These are phyloP conservation scores for Carettochelys insculpta DNA, from an alignment of 2,113 vertebrate genomes.

Conservation along the genomic window DNA sequence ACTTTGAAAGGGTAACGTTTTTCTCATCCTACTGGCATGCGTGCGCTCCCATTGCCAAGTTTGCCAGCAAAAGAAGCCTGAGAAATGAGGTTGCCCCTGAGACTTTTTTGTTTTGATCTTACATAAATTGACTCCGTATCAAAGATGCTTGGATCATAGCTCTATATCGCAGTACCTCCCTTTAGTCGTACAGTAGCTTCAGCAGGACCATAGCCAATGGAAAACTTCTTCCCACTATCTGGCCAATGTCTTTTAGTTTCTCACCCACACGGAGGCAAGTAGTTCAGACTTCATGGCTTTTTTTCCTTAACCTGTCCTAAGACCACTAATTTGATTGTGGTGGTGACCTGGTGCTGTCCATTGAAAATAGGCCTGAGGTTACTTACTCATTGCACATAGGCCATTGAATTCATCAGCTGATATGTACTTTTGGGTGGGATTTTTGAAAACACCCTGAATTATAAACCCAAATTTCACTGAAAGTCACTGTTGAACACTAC, in stretches of 20 bases:
- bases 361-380: neutral
- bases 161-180: neutral
- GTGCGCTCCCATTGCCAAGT: neutral
- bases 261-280: neutral
- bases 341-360: fast-evolving
- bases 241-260: neutral
- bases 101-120: neutral
- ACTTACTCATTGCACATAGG: neutral
- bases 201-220: neutral
- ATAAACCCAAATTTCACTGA: neutral
- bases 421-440: neutral
- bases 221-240: neutral
- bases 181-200: neutral
- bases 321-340: neutral
- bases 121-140: neutral
- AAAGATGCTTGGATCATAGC: neutral
- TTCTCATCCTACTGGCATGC: neutral
- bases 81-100: neutral
- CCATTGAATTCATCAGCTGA: neutral
- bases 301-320: neutral
- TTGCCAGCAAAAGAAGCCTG: constrained; percentile 2
- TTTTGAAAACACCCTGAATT: neutral
- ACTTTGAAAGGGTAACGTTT: constrained; percentile 3
- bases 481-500: neutral
- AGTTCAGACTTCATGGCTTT: neutral